Evolutionary conservation across 2,797 vertebrate genomes (phyloP), one percentile per base, ranked within the genome.

Genomic region (Tinamus major): DNA sequence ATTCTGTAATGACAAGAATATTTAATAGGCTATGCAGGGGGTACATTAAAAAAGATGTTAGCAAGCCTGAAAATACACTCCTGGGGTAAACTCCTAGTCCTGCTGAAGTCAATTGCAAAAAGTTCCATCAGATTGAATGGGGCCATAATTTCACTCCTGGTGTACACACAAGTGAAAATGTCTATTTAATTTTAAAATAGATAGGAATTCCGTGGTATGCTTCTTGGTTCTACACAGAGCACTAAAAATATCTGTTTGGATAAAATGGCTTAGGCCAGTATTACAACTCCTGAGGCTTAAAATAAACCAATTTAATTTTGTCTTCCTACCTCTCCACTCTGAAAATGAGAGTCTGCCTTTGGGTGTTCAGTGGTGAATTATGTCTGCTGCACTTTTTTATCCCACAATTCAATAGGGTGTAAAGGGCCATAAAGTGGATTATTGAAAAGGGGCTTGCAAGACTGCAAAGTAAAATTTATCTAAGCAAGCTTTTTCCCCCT

Each of bases 31-130:
- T 86, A 53, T 61, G 81, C 91, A 92, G 92, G 79, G 91, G 89
- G 86, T 89, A 94, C 79, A 94, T 94, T 95, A 96, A 93, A 96
- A 95, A 93, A 94, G 91, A 90, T 95, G 83, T 92, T 93, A 93
- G 71, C 55, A 62, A 87, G 55, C 64, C 71, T 69, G 68, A 93
- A 96, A 96, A 85, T 78, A 95, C 75, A 84, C 95, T 90, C 79
- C 65, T 80, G 67, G 61, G 76, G 77, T 90, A 53, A 96, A 95
- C 83, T 84, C 91, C 89, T 92, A 95, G 89, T 93, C 95, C 67
- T 77, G 65, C 56, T 86, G 79, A 94, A 96, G 80, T 91, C 63
- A 68, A 86, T 70, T 77, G 89, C 68, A 90, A 89, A 93, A 95
- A 88, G 42, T 95, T 94, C 68, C 61, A 86, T 74, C 83, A 85